Conservation (phyloP, 2,797 vertebrate genomes). For the Lagocephalus sceleratus region DNA sequence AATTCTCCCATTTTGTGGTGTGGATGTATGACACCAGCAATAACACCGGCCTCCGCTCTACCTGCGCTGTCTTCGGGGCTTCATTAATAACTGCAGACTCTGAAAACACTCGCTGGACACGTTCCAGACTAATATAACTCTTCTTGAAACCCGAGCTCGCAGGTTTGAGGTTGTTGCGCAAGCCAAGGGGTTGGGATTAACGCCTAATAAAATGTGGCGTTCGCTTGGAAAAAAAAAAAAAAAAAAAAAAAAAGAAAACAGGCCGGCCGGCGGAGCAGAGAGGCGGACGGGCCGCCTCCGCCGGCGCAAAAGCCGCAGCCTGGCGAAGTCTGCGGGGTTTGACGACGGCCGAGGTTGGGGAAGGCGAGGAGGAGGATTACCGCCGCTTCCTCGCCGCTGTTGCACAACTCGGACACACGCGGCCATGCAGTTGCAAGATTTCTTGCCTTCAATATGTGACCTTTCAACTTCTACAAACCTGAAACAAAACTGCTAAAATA, state of each 20-base stretch:
- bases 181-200: neutral
- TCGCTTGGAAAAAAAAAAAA: conserved; percentile 1
- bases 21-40: conserved; percentile 17
- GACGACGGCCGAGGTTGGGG: no score
- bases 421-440: no score
- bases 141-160: conserved; percentile 12
- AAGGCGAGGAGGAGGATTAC: no score
- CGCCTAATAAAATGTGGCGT: conserved; percentile 5
- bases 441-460: no score
- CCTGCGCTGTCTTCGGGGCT: conserved; percentile 20
- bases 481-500: no score
- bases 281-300: neutral
- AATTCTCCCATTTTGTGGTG: conserved; percentile 10
- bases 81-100: conserved; percentile 31
- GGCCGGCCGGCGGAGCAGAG: neutral
- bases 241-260: no score
- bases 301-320: neutral
- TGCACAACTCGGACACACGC: no score
- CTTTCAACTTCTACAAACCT: no score
- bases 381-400: no score
- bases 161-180: conserved; percentile 5
- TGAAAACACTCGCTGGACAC: conserved; percentile 23
- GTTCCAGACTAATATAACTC: conserved; percentile 21
- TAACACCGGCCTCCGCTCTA: conserved; percentile 13
- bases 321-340: neutral